Percentiles rank a stretch among this genome's conserved stretches.
phyloP scores from a whole-genome alignment of 2,113 vertebrate species.

The Lucifuga dentata region DNA sequence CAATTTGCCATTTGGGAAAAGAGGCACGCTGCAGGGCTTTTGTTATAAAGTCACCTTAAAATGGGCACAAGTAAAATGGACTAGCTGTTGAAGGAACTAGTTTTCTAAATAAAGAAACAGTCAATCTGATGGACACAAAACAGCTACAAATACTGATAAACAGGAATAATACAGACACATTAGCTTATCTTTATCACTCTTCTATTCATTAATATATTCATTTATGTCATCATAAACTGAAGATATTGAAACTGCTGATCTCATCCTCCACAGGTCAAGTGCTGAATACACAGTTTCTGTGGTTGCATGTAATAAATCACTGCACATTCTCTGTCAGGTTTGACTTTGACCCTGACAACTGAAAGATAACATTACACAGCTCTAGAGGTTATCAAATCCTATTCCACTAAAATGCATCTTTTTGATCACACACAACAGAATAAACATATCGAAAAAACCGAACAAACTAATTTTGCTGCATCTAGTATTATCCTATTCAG shows the following conservation, averaged over 20 bases:
- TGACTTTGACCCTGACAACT: slow-evolving; percentile 39
- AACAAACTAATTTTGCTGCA: background rate
- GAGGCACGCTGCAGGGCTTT: slow-evolving; percentile 22
- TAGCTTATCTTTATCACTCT: background rate
- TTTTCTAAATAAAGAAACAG: background rate
- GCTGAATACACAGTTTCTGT: slow-evolving; percentile 42
- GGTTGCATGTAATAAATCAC: slow-evolving; percentile 19
- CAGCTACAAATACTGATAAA: background rate
- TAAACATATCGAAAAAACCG: background rate
- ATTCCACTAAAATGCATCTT: background rate
- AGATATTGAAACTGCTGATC: slow-evolving; percentile 53
- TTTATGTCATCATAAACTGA: too few species aligned
- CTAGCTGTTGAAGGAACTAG: background rate
- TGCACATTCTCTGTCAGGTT: slow-evolving; percentile 15
- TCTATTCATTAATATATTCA: slow-evolving; percentile 9
- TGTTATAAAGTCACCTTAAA: slow-evolving; percentile 24
- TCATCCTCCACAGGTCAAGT: slow-evolving; percentile 21
- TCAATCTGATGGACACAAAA: background rate
- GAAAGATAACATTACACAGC: background rate
- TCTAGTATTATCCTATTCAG: background rate
- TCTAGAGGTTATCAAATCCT: background rate
- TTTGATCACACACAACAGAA: background rate
- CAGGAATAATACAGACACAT: background rate
- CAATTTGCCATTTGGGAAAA: slow-evolving; percentile 29
- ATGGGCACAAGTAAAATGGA: slow-evolving; percentile 17